Conservation (phyloP, 2,113 vertebrate genomes). For the Ochotona princeps region DNA sequence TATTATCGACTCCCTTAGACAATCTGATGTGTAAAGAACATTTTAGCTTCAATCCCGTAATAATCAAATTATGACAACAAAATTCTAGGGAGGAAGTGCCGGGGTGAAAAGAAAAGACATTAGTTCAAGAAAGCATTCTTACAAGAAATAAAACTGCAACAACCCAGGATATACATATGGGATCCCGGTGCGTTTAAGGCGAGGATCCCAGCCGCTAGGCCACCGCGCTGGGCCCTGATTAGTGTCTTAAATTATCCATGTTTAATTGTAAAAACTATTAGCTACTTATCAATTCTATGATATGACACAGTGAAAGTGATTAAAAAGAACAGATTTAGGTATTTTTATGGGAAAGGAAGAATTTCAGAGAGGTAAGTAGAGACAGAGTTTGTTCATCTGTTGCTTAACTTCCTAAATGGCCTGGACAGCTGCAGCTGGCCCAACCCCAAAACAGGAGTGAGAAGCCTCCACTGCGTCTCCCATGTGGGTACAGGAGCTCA, state of each 20-base stretch:
- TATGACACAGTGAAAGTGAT: background rate
- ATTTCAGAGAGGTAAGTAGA: no score
- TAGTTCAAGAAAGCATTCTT: background rate
- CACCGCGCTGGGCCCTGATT: background rate
- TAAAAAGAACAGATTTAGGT: no score
- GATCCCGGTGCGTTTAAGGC: background rate
- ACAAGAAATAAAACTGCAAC: background rate
- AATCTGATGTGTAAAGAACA: slow-evolving; percentile 43
- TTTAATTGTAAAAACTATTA: slow-evolving; percentile 25
- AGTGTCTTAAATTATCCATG: background rate
- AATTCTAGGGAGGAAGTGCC: background rate
- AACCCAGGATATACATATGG: background rate
- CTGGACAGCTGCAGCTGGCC: no score
- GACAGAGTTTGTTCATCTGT: no score
- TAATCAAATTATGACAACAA: background rate
- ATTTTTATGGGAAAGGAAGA: no score
- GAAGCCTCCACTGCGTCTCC: no score
- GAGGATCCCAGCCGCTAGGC: no score
- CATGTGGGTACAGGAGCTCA: no score
- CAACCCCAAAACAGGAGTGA: no score
- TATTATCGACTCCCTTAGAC: slow-evolving; percentile 49
- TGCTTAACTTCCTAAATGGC: no score
- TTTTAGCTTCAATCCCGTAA: slow-evolving; percentile 17
- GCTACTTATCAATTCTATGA: slow-evolving; percentile 5
- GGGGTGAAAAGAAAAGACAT: background rate